phyloP scores from a whole-genome alignment of 2,113 vertebrate genomes.

The Hippocampus zosterae region DNA sequence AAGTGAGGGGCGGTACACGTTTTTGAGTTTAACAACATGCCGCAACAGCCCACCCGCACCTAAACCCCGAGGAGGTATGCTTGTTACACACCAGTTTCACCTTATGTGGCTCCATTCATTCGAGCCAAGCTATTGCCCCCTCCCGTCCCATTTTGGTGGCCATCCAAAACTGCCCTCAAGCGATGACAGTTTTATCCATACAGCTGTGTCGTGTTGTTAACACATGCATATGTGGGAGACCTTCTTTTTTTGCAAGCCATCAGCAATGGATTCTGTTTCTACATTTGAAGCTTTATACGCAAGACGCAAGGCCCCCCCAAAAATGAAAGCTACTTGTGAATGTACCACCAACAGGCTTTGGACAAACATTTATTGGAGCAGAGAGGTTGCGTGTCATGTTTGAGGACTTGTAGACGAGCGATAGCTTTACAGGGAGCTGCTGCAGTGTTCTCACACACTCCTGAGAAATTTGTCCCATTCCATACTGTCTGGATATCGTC shows the following conservation, averaged over 20 bases:
- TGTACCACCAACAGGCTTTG: background rate
- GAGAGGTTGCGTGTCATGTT: slow-evolving; percentile 1
- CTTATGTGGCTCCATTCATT: slow-evolving; percentile 1
- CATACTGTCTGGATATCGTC: slow-evolving; percentile 9
- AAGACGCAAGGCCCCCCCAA: background rate
- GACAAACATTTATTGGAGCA: slow-evolving; percentile 22
- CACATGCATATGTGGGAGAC: background rate
- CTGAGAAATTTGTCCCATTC: slow-evolving; percentile 30
- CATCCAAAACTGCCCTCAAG: slow-evolving; percentile 1
- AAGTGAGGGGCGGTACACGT: slow-evolving; percentile 4
- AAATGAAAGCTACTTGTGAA: background rate
- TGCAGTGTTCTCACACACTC: slow-evolving; percentile 40
- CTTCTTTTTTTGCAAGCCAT: background rate
- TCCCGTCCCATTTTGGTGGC: background rate
- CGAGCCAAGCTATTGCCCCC: background rate
- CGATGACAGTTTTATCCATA: background rate
- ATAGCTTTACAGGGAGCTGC: slow-evolving; percentile 28
- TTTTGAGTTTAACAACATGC: slow-evolving; percentile 32
- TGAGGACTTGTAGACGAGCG: slow-evolving; percentile 2
- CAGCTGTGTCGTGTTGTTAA: slow-evolving; percentile 26
- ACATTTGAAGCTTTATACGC: background rate
- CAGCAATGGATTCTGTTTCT: background rate
- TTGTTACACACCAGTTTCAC: slow-evolving; percentile 5
- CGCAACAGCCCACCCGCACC: slow-evolving; percentile 37
- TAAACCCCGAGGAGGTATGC: slow-evolving; percentile 7